phyloP scores from a whole-genome alignment of 2,113 vertebrate species.

The Anoplopoma fimbria region DNA sequence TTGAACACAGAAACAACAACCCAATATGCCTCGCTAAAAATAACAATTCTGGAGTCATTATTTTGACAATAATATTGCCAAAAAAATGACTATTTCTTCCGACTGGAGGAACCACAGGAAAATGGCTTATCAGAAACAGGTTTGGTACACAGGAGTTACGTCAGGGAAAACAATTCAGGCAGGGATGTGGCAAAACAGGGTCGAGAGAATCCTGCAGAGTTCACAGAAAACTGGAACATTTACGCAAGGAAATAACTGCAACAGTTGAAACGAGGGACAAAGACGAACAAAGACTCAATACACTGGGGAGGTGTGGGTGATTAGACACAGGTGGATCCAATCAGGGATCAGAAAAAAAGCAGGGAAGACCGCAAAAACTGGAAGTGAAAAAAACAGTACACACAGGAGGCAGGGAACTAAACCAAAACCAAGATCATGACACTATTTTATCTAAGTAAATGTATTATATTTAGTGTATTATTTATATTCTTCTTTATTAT shows the following conservation, averaged over 20 bases:
- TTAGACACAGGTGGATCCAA: background rate
- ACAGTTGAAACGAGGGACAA: background rate
- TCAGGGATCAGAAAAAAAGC: background rate
- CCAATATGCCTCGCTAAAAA: background rate
- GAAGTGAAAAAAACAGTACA: background rate
- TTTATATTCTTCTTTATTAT: slow-evolving; percentile 1
- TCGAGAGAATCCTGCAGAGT: background rate
- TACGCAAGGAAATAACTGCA: background rate
- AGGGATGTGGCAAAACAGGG: background rate
- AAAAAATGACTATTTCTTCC: background rate
- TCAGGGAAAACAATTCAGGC: background rate
- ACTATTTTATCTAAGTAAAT: background rate
- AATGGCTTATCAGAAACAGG: background rate
- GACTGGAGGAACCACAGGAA: background rate
- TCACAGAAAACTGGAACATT: background rate
- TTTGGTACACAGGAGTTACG: background rate
- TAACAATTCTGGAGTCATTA: background rate
- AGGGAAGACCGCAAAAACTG: background rate
- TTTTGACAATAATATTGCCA: background rate
- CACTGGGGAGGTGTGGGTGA: background rate
- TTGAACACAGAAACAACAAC: background rate
- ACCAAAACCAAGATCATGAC: background rate
- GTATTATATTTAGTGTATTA: too few relatives aligned
- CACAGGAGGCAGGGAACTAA: background rate
- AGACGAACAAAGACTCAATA: background rate